These are phyloP conservation scores for Matsumurasca onukii DNA, from an alignment of 1,140 invertebrate species.

Conservation along the genomic window DNA sequence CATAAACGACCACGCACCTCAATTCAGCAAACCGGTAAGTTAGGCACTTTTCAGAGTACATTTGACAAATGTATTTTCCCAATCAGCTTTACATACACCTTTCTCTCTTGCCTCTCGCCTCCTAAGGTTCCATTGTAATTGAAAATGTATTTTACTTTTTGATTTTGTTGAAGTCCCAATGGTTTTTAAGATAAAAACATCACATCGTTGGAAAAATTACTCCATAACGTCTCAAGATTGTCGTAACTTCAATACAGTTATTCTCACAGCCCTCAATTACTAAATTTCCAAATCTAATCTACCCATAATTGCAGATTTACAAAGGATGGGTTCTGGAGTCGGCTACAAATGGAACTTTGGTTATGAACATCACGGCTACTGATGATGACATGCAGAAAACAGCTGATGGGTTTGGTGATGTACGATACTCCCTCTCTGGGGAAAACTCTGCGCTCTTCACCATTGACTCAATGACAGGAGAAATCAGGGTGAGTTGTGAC, in stretches of 20 bases:
- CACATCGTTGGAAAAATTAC: too few relatives aligned
- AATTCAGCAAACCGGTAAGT: slow-evolving; percentile 66
- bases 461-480: slow-evolving; percentile 65
- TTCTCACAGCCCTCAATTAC: background rate
- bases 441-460: slow-evolving; percentile 70
- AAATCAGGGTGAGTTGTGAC: slow-evolving; percentile 60
- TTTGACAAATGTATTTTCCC: too few relatives aligned
- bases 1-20: slow-evolving; percentile 77
- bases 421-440: slow-evolving; percentile 67
- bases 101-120: too few relatives aligned
- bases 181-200: too few relatives aligned
- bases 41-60: too few relatives aligned
- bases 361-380: slow-evolving; percentile 66
- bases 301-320: slow-evolving; percentile 55
- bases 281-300: slow-evolving; percentile 14
- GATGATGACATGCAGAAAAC: slow-evolving; percentile 68
- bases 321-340: slow-evolving; percentile 70
- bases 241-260: background rate
- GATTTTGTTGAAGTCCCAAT: too few relatives aligned
- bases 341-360: slow-evolving; percentile 62
- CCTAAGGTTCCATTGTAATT: too few relatives aligned
- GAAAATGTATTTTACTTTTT: too few relatives aligned
- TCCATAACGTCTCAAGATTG: too few relatives aligned
- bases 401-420: slow-evolving; percentile 63
- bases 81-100: too few relatives aligned